Evolutionary conservation across 2,113 vertebrate species (phyloP).

Genomic region (Pomatostomus ruficeps): DNA sequence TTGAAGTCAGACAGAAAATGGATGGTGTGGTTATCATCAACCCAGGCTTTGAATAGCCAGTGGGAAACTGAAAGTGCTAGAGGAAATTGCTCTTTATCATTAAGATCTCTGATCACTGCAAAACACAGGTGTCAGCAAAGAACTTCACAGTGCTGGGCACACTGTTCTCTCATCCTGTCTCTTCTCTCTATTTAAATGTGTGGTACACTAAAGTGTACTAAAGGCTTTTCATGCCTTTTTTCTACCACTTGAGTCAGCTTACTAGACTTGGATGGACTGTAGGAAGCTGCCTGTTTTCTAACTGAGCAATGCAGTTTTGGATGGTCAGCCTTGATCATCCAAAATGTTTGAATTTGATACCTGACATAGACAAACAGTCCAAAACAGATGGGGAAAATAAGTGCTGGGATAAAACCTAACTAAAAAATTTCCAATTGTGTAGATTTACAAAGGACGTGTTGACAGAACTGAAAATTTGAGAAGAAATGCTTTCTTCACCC

Average conservation of each 20-base stretch:
- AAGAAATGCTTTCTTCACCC: background rate
- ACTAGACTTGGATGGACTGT: background rate
- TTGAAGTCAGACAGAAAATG: background rate
- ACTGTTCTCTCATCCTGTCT: background rate
- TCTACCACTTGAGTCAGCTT: fast-evolving
- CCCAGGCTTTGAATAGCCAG: background rate
- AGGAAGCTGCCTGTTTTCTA: background rate
- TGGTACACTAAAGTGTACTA: background rate
- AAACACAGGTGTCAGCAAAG: background rate
- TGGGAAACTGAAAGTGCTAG: background rate
- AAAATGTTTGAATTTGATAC: background rate
- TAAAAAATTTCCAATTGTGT: background rate
- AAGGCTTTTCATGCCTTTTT: background rate
- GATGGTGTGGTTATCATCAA: background rate
- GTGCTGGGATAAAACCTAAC: background rate
- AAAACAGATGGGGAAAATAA: background rate
- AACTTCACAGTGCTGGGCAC: background rate
- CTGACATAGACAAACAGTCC: background rate
- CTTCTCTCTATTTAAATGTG: background rate
- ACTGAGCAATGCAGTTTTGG: background rate
- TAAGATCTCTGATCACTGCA: background rate
- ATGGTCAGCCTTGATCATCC: background rate
- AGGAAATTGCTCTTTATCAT: background rate
- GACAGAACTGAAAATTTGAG: background rate
- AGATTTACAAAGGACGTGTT: background rate